phyloP scores from a whole-genome alignment of 2,113 vertebrate species.

The Calonectris borealis region DNA sequence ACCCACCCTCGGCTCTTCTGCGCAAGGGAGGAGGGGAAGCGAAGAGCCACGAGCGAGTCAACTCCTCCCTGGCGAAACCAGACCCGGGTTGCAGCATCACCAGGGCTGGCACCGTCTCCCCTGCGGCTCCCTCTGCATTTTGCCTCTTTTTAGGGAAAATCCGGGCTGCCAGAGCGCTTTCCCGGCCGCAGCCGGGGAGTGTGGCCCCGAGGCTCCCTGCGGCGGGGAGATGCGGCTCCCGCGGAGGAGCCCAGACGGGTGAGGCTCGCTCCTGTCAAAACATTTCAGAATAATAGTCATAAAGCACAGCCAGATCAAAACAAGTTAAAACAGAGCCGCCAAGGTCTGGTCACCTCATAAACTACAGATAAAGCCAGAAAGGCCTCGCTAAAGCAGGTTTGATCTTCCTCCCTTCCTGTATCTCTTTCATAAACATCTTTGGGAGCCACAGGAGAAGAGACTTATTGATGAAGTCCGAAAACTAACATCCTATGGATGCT shows the following conservation, averaged over 20 bases:
- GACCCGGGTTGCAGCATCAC: neutral
- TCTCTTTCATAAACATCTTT: constrained; percentile 65
- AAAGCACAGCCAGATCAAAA: constrained; percentile 61
- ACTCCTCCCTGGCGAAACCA: neutral
- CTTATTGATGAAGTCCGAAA: constrained; percentile 45
- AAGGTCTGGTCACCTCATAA: constrained; percentile 68
- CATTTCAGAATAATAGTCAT: constrained; percentile 63
- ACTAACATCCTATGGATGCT: constrained; percentile 39
- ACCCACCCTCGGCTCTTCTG: neutral
- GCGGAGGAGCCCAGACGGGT: neutral
- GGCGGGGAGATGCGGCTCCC: neutral
- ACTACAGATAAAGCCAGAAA: constrained; percentile 62
- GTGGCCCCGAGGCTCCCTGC: neutral
- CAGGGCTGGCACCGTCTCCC: neutral
- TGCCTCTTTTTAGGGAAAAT: neutral
- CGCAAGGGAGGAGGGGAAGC: neutral
- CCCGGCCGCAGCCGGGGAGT: fast-evolving
- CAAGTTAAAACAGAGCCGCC: constrained; percentile 61
- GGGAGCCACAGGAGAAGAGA: neutral
- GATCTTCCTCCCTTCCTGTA: constrained; percentile 68
- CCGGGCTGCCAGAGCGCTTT: fast-evolving
- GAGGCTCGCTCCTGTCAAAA: constrained; percentile 56
- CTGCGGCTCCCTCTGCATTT: fast-evolving
- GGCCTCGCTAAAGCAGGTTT: constrained; percentile 40
- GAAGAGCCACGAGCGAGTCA: fast-evolving